Evolutionary conservation across 2,797 vertebrate genomes (phyloP).

Genomic region (Sitta carolinensis): DNA sequence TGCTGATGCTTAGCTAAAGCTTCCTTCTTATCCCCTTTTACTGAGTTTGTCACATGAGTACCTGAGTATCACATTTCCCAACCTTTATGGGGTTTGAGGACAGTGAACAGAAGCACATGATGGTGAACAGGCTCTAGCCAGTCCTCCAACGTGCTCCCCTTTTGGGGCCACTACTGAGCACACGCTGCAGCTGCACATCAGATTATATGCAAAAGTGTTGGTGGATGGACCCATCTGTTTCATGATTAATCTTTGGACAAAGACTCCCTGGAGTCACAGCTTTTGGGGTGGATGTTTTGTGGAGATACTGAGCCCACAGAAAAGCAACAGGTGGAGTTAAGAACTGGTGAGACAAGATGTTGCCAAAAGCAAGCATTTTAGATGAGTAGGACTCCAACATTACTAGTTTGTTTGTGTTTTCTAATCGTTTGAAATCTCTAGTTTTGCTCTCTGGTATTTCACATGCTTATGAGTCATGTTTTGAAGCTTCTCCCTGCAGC

Average conservation of each 20-base stretch:
- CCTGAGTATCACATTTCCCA: neutral
- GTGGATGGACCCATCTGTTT: neutral
- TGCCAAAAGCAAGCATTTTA: neutral
- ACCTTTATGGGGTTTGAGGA: neutral
- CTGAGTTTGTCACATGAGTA: accelerated
- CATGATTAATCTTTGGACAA: neutral
- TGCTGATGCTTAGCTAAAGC: neutral
- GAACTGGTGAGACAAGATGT: neutral
- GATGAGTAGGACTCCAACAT: neutral
- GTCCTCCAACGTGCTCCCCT: neutral
- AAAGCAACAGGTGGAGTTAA: neutral
- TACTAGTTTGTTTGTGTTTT: neutral
- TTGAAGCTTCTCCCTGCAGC: conserved; percentile 9
- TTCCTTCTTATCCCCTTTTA: neutral
- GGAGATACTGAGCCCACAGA: neutral
- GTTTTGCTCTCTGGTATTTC: conserved; percentile 38
- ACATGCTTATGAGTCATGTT: conserved; percentile 3
- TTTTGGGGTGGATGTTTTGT: neutral
- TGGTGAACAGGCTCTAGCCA: neutral
- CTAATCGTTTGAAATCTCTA: neutral
- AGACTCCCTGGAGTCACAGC: neutral
- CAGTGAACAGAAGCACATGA: neutral
- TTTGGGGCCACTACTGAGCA: neutral
- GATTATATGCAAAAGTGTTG: neutral
- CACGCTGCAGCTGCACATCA: neutral